Percentiles rank a stretch among this genome's conserved stretches.
These are phyloP conservation scores for Scaptodrosophila latifasciaeformis DNA, from an alignment of 2,888 invertebrate genomes.

Conservation along the genomic window DNA sequence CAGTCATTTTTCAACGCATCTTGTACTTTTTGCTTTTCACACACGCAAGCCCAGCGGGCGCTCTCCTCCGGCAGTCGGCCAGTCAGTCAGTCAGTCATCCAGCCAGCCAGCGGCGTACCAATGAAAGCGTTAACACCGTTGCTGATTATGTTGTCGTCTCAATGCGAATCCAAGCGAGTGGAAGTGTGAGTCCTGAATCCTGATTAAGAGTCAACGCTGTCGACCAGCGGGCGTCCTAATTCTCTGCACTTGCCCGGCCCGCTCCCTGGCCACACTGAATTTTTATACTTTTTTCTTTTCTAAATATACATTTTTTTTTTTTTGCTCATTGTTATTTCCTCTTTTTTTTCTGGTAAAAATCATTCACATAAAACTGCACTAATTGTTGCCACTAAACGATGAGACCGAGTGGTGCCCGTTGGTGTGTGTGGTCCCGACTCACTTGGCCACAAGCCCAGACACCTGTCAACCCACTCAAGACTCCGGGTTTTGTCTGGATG, in stretches of 20 bases:
- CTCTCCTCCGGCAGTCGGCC: not conserved
- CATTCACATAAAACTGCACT: slow-evolving; percentile 50
- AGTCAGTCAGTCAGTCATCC: not conserved
- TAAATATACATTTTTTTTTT: too few species aligned
- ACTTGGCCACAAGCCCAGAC: slow-evolving; percentile 5
- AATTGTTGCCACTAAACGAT: slow-evolving; percentile 63
- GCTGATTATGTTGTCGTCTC: slow-evolving; percentile 56
- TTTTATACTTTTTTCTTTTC: slow-evolving; percentile 5
- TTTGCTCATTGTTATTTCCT: slow-evolving; percentile 1
- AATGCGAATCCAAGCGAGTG: too few species aligned
- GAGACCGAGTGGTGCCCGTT: too few species aligned
- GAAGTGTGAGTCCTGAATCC: too few species aligned
- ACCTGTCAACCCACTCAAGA: slow-evolving; percentile 1
- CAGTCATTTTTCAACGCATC: not conserved
- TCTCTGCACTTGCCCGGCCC: slow-evolving; percentile 42
- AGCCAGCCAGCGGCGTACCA: too few species aligned
- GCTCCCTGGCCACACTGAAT: too few species aligned
- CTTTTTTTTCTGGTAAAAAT: not conserved
- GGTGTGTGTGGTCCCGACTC: slow-evolving; percentile 41
- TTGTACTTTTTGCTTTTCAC: not conserved
- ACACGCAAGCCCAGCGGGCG: not conserved
- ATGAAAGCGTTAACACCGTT: not conserved
- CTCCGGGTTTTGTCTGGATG: too few species aligned
- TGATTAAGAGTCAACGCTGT: too few species aligned
- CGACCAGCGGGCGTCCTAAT: slow-evolving; percentile 9